Percentiles rank a stretch among this genome's conserved stretches.
phyloP scores from a whole-genome alignment of 2,888 invertebrate species.

The Brachyopa scutellaris region DNA sequence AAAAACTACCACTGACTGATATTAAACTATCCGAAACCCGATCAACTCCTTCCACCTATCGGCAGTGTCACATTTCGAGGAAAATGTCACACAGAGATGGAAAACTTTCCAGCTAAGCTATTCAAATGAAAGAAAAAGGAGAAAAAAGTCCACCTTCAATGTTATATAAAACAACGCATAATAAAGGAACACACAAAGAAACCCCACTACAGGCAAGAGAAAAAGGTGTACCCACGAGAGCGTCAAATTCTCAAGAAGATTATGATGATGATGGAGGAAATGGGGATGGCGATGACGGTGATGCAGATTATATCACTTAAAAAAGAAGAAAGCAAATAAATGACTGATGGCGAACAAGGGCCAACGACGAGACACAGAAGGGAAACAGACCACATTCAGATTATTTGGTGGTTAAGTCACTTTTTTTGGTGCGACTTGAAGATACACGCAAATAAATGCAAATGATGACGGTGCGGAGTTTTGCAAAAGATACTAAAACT shows the following conservation, averaged over 20 bases:
- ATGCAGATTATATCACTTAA: constrained; percentile 45
- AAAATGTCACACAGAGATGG: constrained; percentile 31
- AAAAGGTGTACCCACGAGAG: constrained; percentile 3
- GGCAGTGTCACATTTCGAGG: constrained; percentile 16
- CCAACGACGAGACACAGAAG: not conserved
- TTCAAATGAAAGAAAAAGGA: constrained; percentile 1
- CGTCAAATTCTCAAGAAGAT: constrained; percentile 26
- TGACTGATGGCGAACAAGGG: not conserved
- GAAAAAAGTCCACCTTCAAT: constrained; percentile 3
- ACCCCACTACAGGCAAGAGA: not conserved
- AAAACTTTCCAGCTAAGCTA: constrained; percentile 29
- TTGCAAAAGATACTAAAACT: constrained; percentile 5
- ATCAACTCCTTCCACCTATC: constrained; percentile 3
- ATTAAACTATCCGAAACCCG: too few relatives aligned
- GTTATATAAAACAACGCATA: constrained; percentile 36
- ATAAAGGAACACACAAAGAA: constrained; percentile 2
- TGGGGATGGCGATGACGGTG: constrained; percentile 14
- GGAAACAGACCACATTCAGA: constrained; percentile 29
- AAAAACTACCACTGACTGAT: too few relatives aligned
- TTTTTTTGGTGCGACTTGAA: constrained; percentile 23
- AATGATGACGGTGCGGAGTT: constrained; percentile 25
- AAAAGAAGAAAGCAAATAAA: constrained; percentile 22
- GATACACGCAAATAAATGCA: constrained; percentile 2
- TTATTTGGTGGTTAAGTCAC: constrained; percentile 36
- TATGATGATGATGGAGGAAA: constrained; percentile 18